These are phyloP conservation scores for Drosophila subsilvestris DNA, from an alignment of 2,888 invertebrate genomes.

Conservation along the genomic window DNA sequence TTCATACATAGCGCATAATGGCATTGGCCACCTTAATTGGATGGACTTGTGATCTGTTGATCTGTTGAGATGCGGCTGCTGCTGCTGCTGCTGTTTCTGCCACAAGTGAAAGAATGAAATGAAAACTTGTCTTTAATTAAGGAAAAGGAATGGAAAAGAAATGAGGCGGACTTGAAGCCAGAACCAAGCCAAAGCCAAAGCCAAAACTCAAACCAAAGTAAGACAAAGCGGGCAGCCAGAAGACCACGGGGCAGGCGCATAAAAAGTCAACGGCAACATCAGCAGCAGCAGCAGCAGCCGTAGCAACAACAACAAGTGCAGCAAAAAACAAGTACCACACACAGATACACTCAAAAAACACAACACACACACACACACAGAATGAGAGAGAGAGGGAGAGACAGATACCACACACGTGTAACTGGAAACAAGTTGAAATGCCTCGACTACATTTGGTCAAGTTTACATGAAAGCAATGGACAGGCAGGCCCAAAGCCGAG, in stretches of 20 bases:
- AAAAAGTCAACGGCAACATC: conserved; percentile 40
- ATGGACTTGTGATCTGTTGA: neutral
- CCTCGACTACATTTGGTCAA: conserved; percentile 76
- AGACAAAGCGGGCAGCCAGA: conserved; percentile 28
- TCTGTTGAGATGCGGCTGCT: neutral
- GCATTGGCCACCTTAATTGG: conserved; percentile 35
- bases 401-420: conserved; percentile 47
- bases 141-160: conserved; percentile 49
- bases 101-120: conserved; percentile 66
- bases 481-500: conserved; percentile 11
- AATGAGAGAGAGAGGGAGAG: neutral
- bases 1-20: conserved; percentile 13
- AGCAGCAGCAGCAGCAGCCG: conserved; percentile 5
- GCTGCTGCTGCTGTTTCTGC: too few relatives aligned
- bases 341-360: conserved; percentile 14
- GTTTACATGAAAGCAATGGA: conserved; percentile 61
- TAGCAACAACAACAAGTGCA: conserved; percentile 54
- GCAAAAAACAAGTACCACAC: conserved; percentile 53
- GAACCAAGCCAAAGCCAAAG: conserved; percentile 11
- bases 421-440: conserved; percentile 75
- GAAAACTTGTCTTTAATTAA: conserved; percentile 78
- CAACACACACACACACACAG: conserved; percentile 4
- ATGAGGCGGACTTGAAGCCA: conserved; percentile 8
- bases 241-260: conserved; percentile 27
- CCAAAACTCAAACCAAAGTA: conserved; percentile 17